These are phyloP conservation scores for Triplophysa bombifrons DNA, from an alignment of 2,797 vertebrate genomes.

Conservation along the genomic window DNA sequence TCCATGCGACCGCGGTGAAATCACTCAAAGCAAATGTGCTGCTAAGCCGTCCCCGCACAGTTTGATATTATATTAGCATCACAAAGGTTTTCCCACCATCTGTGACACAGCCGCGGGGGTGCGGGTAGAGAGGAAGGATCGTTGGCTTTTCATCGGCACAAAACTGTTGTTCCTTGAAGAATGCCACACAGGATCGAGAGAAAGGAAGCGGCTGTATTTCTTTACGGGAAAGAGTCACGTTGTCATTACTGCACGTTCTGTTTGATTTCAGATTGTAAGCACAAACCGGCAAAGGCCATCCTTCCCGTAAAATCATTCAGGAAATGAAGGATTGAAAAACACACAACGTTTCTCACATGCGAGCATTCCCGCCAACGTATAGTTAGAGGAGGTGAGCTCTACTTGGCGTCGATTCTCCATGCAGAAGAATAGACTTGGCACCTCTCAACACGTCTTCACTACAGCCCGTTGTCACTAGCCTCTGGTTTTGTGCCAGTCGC, in stretches of 20 bases:
- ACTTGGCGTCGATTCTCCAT: conserved; percentile 66
- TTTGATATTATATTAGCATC: conserved; percentile 85
- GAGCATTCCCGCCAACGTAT: not conserved
- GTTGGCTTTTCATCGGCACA: conserved; percentile 70
- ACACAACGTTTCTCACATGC: not conserved
- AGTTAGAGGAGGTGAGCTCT: conserved; percentile 64
- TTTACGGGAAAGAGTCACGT: conserved; percentile 20
- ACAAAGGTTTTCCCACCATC: conserved; percentile 83
- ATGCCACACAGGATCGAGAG: conserved; percentile 61
- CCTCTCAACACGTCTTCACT: conserved; percentile 73
- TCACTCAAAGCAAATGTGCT: conserved; percentile 71
- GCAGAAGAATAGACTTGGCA: conserved; percentile 79
- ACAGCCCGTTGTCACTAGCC: conserved; percentile 81
- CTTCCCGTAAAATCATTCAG: conserved; percentile 8
- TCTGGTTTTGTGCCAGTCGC: conserved; percentile 79
- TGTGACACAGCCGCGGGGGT: conserved; percentile 70
- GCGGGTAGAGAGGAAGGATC: conserved; percentile 50
- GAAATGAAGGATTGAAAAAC: not conserved
- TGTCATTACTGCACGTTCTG: conserved; percentile 21
- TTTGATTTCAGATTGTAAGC: not conserved
- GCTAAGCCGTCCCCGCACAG: conserved; percentile 75
- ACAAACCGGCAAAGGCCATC: conserved; percentile 6
- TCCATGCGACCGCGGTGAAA: conserved; percentile 73
- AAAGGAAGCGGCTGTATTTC: conserved; percentile 55
- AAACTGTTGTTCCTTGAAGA: conserved; percentile 76